phyloP scores from a whole-genome alignment of 1,140 invertebrate species.

The Drosophila sechellia region DNA sequence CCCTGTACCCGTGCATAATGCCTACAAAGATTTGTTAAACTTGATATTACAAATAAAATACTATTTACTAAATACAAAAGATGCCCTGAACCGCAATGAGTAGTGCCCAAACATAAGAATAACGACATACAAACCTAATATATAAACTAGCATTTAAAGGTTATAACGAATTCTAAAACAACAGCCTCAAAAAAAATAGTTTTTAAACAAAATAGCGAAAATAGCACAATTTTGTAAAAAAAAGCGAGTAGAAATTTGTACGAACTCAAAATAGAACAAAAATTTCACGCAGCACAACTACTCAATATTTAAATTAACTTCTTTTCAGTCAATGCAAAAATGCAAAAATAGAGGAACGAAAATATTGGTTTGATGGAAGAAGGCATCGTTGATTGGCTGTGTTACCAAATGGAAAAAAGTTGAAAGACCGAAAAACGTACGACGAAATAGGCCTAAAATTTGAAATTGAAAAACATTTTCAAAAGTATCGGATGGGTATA shows the following conservation, averaged over 20 bases:
- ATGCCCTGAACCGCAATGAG: slow-evolving; percentile 80
- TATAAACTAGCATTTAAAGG: slow-evolving; percentile 75
- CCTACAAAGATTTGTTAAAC: slow-evolving; percentile 73
- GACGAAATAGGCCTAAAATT: slow-evolving; percentile 24
- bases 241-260: slow-evolving; percentile 53
- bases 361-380: slow-evolving; percentile 15
- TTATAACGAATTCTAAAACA: slow-evolving; percentile 79
- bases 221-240: slow-evolving; percentile 76
- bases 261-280: slow-evolving; percentile 32
- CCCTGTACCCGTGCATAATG: slow-evolving; percentile 80
- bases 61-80: slow-evolving; percentile 76
- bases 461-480: slow-evolving; percentile 15
- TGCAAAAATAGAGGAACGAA: slow-evolving; percentile 6
- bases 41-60: slow-evolving; percentile 59
- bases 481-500: slow-evolving; percentile 11
- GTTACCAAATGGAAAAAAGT: slow-evolving; percentile 47
- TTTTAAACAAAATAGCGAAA: slow-evolving; percentile 71
- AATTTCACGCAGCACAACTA: slow-evolving; percentile 26
- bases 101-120: slow-evolving; percentile 74
- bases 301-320: slow-evolving; percentile 28
- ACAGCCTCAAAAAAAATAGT: slow-evolving; percentile 72
- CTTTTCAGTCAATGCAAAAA: slow-evolving; percentile 28
- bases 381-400: slow-evolving; percentile 76
- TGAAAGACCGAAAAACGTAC: slow-evolving; percentile 22
- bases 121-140: slow-evolving; percentile 53